Evolutionary conservation across 2,888 invertebrate species (phyloP).

Genomic region (Nephrotoma guestfalica): DNA sequence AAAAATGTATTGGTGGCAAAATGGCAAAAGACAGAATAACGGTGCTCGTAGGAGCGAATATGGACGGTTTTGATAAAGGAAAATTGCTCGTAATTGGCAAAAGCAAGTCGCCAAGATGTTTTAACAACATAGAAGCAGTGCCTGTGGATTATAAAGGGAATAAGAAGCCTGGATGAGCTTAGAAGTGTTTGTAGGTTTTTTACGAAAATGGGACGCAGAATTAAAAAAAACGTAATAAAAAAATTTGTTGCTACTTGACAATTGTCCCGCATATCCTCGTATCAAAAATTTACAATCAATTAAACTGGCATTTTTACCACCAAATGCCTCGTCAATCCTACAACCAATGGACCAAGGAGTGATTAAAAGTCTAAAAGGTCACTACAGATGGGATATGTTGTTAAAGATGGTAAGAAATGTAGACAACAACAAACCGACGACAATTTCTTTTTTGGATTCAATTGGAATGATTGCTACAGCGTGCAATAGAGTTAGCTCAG

Average conservation of each 20-base stretch:
- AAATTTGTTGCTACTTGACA: constrained; percentile 17
- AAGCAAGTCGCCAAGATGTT: constrained; percentile 16
- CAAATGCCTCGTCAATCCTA: neutral
- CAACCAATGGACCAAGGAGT: too few species aligned
- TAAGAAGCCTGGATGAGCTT: constrained; percentile 9
- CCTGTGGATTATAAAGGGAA: neutral
- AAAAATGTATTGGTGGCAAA: constrained; percentile 15
- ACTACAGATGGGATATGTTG: neutral
- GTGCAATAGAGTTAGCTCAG: neutral
- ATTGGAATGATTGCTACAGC: neutral
- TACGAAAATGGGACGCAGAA: constrained; percentile 10
- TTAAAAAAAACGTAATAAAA: constrained; percentile 11
- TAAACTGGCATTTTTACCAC: neutral
- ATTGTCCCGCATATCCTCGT: constrained; percentile 4
- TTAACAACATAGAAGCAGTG: constrained; percentile 8
- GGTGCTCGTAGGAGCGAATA: constrained; percentile 16
- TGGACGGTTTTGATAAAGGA: constrained; percentile 16
- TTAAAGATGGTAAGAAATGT: neutral
- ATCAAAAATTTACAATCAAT: neutral
- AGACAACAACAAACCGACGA: neutral
- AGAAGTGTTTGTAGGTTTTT: constrained; percentile 10
- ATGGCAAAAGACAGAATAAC: constrained; percentile 16
- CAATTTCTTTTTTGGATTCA: neutral
- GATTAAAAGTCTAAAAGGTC: too few species aligned
- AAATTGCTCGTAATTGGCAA: constrained; percentile 17